Evolutionary conservation across 2,888 invertebrate species (phyloP), one percentile per base, ranked within the genome.

Genomic region (Brachyptera risi): DNA sequence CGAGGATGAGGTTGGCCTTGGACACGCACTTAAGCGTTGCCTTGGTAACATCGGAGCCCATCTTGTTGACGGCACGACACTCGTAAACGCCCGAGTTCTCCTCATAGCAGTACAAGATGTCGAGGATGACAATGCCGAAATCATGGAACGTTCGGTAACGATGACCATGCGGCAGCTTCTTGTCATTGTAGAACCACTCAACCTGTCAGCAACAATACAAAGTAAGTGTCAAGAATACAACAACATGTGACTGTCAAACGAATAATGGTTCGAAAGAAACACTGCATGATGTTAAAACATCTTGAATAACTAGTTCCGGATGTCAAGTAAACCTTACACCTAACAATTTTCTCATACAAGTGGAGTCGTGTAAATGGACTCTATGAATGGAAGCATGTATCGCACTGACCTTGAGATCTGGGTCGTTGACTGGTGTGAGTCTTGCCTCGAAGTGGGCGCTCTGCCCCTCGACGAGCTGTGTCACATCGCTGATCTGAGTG

Each of bases 91-190:
- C 96, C 47, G 92, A 92, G 74, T 96, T 96, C 78, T 96, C 95
- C 76, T 95, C 96, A 73, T 96, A 96, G 71, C 95, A 96, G 72
- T 96, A 96, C 37, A 95, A 77, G 69, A 97, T 96, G 72, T 96
- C 96, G 71, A 97, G 80, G 69, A 96, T 95, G 54, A 96, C 96
- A 71, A 95, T 92, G 64, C 96, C 96, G 74, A 97, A 97, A 73
- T 97, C 96, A 73, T 96, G 94, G 88, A 96, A 95, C 59, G 96
- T 96, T 69, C 96, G 86, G 76, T 96, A 98, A 67, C 98, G 87
- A 75, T 97, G 96, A 56, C 97, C 98, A 77, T 91, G 90, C 1
- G 93, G 92, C 68, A 96, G 78, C 73, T 93, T 94, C 74, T 91
- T 88, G 63, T 92, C 94, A 72, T 96, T 93, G 73, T 91, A 93